Percentiles rank a stretch among this genome's conserved stretches.
These are phyloP conservation scores for Acutogordius australiensis DNA, from an alignment of 2,888 invertebrate genomes.

Conservation along the genomic window DNA sequence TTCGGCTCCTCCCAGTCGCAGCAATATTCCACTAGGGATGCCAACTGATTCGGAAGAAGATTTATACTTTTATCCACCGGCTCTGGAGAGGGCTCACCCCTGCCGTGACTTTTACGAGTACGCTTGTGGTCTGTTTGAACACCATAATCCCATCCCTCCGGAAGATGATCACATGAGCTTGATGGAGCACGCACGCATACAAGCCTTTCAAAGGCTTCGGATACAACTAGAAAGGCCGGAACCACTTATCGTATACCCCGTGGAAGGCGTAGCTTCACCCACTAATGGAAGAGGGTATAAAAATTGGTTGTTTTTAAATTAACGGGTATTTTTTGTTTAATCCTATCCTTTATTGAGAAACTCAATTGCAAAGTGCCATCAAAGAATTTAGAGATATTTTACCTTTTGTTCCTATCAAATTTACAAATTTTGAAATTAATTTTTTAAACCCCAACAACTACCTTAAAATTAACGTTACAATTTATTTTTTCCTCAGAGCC, in stretches of 20 bases:
- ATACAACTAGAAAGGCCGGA: neutral
- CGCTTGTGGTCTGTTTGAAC: neutral
- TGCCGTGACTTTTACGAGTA: conserved; percentile 6
- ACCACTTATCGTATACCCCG: neutral
- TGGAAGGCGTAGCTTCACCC: no score
- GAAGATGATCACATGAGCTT: neutral
- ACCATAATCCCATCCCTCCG: neutral
- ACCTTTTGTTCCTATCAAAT: neutral
- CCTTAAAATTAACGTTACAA: no score
- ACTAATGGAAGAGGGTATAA: no score
- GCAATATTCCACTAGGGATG: no score
- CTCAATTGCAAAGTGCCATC: no score
- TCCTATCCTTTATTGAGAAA: no score
- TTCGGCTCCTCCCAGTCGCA: no score
- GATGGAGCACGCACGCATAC: neutral
- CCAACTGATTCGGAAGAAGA: neutral
- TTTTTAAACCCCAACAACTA: no score
- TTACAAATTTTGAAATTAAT: neutral
- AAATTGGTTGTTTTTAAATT: no score
- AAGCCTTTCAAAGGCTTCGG: neutral
- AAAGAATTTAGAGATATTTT: no score
- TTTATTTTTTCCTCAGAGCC: no score
- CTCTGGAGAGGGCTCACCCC: neutral
- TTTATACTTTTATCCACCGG: neutral
- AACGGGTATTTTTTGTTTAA: no score